Percentiles rank a stretch among this genome's conserved stretches.
Evolutionary conservation across 2,797 vertebrate genomes (phyloP).

Genomic region (Chelidonichthys spinosus): DNA sequence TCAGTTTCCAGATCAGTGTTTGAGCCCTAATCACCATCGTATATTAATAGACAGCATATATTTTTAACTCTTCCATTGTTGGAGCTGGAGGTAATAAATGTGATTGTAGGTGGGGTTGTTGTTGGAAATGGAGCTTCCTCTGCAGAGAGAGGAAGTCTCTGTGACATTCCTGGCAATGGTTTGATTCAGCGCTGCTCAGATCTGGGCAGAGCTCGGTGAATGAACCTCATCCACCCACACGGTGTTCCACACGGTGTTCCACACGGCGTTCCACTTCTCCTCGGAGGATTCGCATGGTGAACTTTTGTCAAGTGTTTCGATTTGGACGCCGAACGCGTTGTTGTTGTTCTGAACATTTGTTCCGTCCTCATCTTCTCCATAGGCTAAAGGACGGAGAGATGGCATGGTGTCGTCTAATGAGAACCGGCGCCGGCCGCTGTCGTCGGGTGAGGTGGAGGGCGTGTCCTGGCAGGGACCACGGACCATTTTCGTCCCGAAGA

Average conservation of each 20-base stretch:
- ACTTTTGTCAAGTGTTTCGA: background rate
- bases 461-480: conserved; percentile 85
- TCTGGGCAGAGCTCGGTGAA: conserved; percentile 42
- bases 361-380: conserved; percentile 13
- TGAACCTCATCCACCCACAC: conserved; percentile 44
- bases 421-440: conserved; percentile 75
- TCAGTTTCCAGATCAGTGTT: conserved; percentile 48
- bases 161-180: conserved; percentile 55
- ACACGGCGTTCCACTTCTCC: background rate
- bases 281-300: conserved; percentile 2
- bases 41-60: conserved; percentile 54
- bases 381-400: conserved; percentile 86
- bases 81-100: conserved; percentile 46
- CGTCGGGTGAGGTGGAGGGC: conserved; percentile 75
- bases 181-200: conserved; percentile 42
- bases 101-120: conserved; percentile 44
- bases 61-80: conserved; percentile 64
- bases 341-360: conserved; percentile 8
- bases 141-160: conserved; percentile 47
- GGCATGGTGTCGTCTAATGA: conserved; percentile 83
- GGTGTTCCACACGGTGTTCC: background rate
- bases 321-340: too few relatives aligned
- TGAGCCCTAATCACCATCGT: conserved; percentile 30
- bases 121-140: conserved; percentile 52
- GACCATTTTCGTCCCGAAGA: conserved; percentile 90